phyloP scores from a whole-genome alignment of 2,113 vertebrate genomes.

The Copsychus sechellarum region DNA sequence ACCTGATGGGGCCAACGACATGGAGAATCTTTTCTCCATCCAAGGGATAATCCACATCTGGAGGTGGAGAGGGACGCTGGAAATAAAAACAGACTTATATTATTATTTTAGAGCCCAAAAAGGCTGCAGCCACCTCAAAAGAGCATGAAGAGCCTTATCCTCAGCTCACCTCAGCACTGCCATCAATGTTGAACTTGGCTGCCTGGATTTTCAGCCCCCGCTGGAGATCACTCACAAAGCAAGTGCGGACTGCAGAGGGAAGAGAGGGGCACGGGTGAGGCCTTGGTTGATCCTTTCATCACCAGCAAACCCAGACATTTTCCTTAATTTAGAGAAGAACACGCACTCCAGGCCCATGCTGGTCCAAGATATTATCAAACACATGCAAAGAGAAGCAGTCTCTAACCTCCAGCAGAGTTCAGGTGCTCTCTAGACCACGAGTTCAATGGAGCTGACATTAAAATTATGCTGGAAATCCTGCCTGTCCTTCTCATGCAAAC shows the following conservation, averaged over 20 bases:
- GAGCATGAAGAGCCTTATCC: background rate
- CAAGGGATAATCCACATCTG: slow-evolving; percentile 92
- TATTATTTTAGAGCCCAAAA: background rate
- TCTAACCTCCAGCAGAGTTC: background rate
- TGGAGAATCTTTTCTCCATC: slow-evolving; percentile 96
- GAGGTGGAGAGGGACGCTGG: slow-evolving; percentile 88
- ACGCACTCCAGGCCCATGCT: background rate
- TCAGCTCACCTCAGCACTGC: slow-evolving; percentile 84
- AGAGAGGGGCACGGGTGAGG: background rate
- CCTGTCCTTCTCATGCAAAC: background rate
- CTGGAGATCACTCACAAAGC: slow-evolving; percentile 94
- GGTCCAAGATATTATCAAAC: background rate
- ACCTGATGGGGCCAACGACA: slow-evolving; percentile 93
- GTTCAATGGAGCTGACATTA: background rate
- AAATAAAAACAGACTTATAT: background rate
- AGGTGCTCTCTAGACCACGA: fast-evolving
- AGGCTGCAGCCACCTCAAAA: background rate
- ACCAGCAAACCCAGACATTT: background rate
- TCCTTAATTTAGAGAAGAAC: background rate
- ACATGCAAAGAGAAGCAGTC: background rate
- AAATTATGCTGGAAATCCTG: background rate
- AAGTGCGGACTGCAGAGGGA: slow-evolving; percentile 84
- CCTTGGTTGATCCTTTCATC: background rate
- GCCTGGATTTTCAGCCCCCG: slow-evolving; percentile 93
- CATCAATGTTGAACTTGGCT: slow-evolving; percentile 93